Conservation (phyloP, 2,113 vertebrate species). For the Corythornis vintsioides region DNA sequence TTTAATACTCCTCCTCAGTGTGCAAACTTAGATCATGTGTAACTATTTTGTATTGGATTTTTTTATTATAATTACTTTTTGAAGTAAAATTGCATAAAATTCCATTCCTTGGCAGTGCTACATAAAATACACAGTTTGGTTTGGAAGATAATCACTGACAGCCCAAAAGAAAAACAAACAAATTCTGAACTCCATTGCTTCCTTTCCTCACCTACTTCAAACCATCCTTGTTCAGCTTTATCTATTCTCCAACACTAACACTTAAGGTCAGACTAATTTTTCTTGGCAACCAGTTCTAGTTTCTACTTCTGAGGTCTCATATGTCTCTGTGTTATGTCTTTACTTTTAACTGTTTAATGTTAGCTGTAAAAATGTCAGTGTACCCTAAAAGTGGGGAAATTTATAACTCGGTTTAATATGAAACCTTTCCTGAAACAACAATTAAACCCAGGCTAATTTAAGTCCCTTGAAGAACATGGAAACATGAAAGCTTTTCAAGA, state of each 20-base stretch:
- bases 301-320: neutral
- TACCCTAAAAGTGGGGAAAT: neutral
- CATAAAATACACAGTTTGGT: neutral
- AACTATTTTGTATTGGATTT: no score
- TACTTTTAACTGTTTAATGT: neutral
- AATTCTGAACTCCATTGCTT: neutral
- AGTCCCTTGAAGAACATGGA: neutral
- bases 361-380: neutral
- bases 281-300: neutral
- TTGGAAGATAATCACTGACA: neutral
- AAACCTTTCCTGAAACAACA: neutral
- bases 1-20: neutral
- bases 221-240: neutral
- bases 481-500: neutral
- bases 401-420: neutral
- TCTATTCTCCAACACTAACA: neutral
- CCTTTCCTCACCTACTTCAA: neutral
- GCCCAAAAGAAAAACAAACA: neutral
- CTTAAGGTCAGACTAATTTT: neutral
- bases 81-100: neutral
- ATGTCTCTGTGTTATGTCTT: neutral
- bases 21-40: neutral
- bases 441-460: neutral
- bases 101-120: neutral
- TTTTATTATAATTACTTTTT: neutral